Percentiles rank a stretch among this genome's conserved stretches.
These are phyloP conservation scores for Drosophila repletoides DNA, from an alignment of 1,140 invertebrate genomes.

Conservation along the genomic window DNA sequence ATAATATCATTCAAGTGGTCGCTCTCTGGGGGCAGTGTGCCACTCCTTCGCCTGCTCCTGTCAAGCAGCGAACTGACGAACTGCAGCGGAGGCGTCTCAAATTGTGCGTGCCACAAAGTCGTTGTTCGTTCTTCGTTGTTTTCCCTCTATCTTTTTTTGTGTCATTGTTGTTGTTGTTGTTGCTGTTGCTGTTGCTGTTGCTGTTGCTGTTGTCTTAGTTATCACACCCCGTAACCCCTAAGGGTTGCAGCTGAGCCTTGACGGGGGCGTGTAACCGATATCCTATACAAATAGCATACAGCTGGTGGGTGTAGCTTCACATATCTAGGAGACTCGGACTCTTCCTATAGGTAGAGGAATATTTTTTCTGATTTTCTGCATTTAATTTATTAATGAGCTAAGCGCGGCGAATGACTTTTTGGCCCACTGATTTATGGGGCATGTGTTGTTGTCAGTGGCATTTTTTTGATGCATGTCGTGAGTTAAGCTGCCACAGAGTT, in stretches of 20 bases:
- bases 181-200: slow-evolving; percentile 29
- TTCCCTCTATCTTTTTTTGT: too few relatives aligned
- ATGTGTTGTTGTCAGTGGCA: slow-evolving; percentile 50
- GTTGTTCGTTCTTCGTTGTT: too few relatives aligned
- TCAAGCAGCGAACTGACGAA: slow-evolving; percentile 1
- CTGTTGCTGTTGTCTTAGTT: slow-evolving; percentile 23
- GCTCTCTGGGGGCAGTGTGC: slow-evolving; percentile 30
- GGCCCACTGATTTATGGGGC: slow-evolving; percentile 63
- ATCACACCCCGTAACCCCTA: slow-evolving; percentile 60
- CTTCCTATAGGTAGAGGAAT: slow-evolving; percentile 42
- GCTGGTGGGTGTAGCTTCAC: slow-evolving; percentile 3
- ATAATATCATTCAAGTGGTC: slow-evolving; percentile 41
- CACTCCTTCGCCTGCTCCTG: slow-evolving; percentile 42
- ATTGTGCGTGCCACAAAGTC: slow-evolving; percentile 73
- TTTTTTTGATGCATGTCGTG: slow-evolving; percentile 53
- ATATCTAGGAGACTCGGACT: slow-evolving; percentile 1
- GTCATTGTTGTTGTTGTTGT: slow-evolving; percentile 45
- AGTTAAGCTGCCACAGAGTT: not conserved
- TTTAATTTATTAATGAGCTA: slow-evolving; percentile 74
- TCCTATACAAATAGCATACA: slow-evolving; percentile 14
- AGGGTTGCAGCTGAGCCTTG: slow-evolving; percentile 58
- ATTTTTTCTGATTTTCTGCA: slow-evolving; percentile 62
- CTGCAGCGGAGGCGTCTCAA: slow-evolving; percentile 55
- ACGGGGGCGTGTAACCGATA: slow-evolving; percentile 57
- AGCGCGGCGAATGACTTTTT: slow-evolving; percentile 49